Conservation (phyloP, 2,888 invertebrate species). For the Synanthedon andrenaeformis region DNA sequence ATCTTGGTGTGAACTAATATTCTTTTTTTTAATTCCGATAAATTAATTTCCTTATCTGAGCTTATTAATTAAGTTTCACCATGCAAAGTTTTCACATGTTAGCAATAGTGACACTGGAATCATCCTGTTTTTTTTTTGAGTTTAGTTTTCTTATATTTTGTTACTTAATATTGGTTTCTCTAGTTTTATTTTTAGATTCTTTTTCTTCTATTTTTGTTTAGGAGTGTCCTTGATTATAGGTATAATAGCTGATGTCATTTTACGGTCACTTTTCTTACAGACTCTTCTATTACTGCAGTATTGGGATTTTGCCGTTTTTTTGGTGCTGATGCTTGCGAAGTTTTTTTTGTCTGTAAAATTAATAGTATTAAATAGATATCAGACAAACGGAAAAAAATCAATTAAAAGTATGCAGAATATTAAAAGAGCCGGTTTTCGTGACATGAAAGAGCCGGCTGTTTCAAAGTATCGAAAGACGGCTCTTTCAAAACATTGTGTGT, state of each 20-base stretch:
- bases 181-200: neutral
- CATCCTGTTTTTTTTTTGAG: neutral
- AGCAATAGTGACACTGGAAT: neutral
- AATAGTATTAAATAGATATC: neutral
- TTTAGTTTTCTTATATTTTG: neutral
- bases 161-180: too few species aligned
- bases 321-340: slow-evolving; percentile 5
- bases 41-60: neutral
- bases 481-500: neutral
- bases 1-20: too few species aligned
- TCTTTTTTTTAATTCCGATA: neutral
- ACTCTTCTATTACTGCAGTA: slow-evolving; percentile 7
- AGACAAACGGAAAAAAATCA: neutral
- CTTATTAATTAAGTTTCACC: too few species aligned
- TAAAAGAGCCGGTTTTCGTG: too few species aligned
- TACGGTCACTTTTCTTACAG: slow-evolving; percentile 3
- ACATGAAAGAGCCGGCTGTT: neutral
- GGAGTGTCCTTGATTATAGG: too few species aligned
- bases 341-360: neutral
- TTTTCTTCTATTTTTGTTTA: slow-evolving; percentile 5
- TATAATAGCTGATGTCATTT: too few species aligned
- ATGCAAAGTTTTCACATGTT: neutral
- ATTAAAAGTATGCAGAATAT: neutral
- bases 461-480: neutral
- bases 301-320: slow-evolving; percentile 8